Base-by-base conservation (phyloP, 2,113 vertebrate species). In the Fulmarus glacialis region DNA sequence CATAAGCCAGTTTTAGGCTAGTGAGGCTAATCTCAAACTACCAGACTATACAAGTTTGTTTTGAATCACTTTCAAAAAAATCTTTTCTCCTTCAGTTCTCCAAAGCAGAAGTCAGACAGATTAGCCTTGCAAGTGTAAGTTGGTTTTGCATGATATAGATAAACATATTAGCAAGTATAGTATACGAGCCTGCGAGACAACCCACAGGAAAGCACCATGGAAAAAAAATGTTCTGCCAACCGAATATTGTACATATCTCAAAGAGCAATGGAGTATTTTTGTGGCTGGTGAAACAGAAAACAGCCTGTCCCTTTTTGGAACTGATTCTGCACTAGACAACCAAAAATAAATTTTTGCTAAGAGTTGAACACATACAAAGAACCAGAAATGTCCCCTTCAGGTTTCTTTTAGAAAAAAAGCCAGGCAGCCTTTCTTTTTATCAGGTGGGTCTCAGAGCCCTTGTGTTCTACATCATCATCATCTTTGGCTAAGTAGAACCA, bases 1-100 rank as follows among this genome's bases (percentile, higher is more conserved):
- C 50, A 62, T 89, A 95, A 96, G 62, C 50, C 80, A 74, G 70
- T 92, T 92, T 83, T 26, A 83, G 80, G 55, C 80, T 91, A 93
- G 82, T 0, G 0, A 92, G 38, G 48, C 70, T 94, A 93, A 97
- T 92, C 90, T 92, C 80, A 75, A 96, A 70, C 45, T 53, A 83
- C 66, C 40, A 83, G 40, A 81, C 83, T 58, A 62, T 3, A 15
- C 26, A 86, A 77, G 42, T 45, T 80, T 82, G 48, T 70, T 80
- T 82, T 88, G 19, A 92, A 56, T 45, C 67, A 64, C 53, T 89
- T 86, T 74, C 45, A 62, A 62, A 81, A 93, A 87, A 73, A 20
- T 58, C 21, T 88, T 90, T 93, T 48, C 42, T 73, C 55, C 50
- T 77, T 89, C 62, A 56, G 3, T 47, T 82, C 71, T 72, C 75